phyloP scores from a whole-genome alignment of 1,140 invertebrate genomes.

The Gryon sp. region DNA sequence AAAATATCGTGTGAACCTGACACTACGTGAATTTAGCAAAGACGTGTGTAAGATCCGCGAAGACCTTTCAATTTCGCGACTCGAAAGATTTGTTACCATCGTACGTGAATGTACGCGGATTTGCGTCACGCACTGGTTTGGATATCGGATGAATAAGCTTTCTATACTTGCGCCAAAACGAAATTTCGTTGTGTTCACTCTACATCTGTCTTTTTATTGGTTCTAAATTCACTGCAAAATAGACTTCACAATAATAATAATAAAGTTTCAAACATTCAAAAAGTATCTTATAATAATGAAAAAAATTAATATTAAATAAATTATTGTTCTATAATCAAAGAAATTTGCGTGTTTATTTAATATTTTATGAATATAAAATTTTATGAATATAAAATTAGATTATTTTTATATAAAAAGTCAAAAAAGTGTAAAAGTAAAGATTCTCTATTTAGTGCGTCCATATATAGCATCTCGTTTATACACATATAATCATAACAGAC shows the following conservation, averaged over 20 bases:
- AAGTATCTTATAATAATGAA: no score
- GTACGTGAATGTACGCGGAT: conserved; percentile 22
- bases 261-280: no score
- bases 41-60: conserved; percentile 31
- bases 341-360: no score
- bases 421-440: no score
- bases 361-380: neutral
- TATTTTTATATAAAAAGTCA: no score
- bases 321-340: no score
- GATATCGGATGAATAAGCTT: conserved; percentile 49
- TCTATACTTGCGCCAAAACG: conserved; percentile 17
- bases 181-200: conserved; percentile 37
- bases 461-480: conserved; percentile 2
- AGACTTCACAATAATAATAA: conserved; percentile 45
- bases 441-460: no score
- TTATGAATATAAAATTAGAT: no score
- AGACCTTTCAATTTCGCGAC: conserved; percentile 44
- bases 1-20: conserved; percentile 18
- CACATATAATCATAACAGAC: conserved; percentile 37
- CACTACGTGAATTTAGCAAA: conserved; percentile 22
- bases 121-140: conserved; percentile 39
- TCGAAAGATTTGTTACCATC: conserved; percentile 30
- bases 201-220: conserved; percentile 35
- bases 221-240: conserved; percentile 22
- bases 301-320: no score